Evolutionary conservation across 2,113 vertebrate species (phyloP), one percentile per base, ranked within the genome.

Genomic region (Pogonocichla stellata): DNA sequence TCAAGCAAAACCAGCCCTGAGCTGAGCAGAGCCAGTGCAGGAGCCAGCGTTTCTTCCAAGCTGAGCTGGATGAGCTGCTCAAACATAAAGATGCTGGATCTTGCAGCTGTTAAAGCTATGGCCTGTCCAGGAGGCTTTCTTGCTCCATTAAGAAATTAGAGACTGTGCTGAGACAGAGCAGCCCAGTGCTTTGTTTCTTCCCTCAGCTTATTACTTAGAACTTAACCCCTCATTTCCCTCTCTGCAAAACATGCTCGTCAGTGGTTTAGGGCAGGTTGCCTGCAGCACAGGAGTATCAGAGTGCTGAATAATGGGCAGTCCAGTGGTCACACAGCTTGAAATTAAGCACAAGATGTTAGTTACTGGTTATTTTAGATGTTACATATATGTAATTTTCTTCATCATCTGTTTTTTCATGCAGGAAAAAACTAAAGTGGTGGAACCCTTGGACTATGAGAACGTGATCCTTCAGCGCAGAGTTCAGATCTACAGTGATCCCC

Each of bases 401-500:
- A 29, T 48, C 2, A 14, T 61, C 54, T 78, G 0, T 73, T 96
- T 88, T 90, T 75, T 64, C 23, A n/a, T 83, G 25, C 96, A 99
- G 99, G 99, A 99, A 97, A 99, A 99, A 97, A 98, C 99, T 3
- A 99, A 99, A 97, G 98, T 99, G 89, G 98, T 99, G 25, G 99
- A 99, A 88, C 99, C 99, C 0, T 96, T 99, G 95, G 99, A 99
- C 97, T 99, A 99, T 65, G 99, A 99, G 96, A 98, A 98, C 5
- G 99, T 99, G 95, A 98, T 99, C 80, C 98, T 98, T 56, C 99
- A 99, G 93, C 98, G 99, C 90, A 99, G 98, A 96, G 98, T 99
- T 38, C 99, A 99, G 98, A 99, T 99, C 97, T 99, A 99, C 98
- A 99, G 98, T 9, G 99, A 99, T 96, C 99, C 99, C 18, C 98